Base-by-base conservation (phyloP, 2,888 invertebrate genomes). In the Microctonus brassicae region DNA sequence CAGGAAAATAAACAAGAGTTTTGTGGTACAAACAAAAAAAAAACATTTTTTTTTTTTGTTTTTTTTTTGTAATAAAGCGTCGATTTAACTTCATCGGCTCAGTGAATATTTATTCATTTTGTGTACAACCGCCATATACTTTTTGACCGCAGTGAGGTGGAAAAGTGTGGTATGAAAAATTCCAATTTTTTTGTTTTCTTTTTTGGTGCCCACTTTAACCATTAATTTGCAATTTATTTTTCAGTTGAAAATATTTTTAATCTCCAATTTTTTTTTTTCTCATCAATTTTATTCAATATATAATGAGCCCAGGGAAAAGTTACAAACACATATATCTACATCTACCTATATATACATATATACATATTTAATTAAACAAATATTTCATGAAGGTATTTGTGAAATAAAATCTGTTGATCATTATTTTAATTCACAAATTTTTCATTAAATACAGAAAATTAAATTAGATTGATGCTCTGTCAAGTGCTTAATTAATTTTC, bases 1-100 rank as follows among this genome's bases (percentile, higher is more conserved):
- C 83, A 83, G 83, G 78, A 79, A 80, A 78, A 81, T 79, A 80
- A 76, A 13, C 60, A 22, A 68, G 34, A 66, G 66, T 33, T 42
- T 26, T 26, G 47, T 26, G 39, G 52, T 60, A 61, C 24, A 42
- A n/a, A n/a, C n/a, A n/a, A n/a, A n/a, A n/a, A n/a, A n/a, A n/a
- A n/a, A n/a, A n/a, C n/a, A n/a, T n/a, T n/a, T n/a, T n/a, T n/a
- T n/a, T n/a, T n/a, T n/a, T n/a, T n/a, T n/a, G n/a, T n/a, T n/a
- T n/a, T n/a, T n/a, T 76, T 72, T 73, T 73, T 72, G 68, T 58
- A 57, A 67, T 68, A 72, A 61, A 69, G 55, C 67, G 47, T 61
- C 52, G 58, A 26, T 53, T 47, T 55, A 36, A 55, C 34, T 61
- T 58, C 55, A 70, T 70, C 66, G 72, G 73, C 66, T 76, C 70